A percentile compares a stretch with the other conserved stretches of the same genome.
These are phyloP conservation scores for Silurus glanis DNA, from an alignment of 2,113 vertebrate species.

Conservation along the genomic window DNA sequence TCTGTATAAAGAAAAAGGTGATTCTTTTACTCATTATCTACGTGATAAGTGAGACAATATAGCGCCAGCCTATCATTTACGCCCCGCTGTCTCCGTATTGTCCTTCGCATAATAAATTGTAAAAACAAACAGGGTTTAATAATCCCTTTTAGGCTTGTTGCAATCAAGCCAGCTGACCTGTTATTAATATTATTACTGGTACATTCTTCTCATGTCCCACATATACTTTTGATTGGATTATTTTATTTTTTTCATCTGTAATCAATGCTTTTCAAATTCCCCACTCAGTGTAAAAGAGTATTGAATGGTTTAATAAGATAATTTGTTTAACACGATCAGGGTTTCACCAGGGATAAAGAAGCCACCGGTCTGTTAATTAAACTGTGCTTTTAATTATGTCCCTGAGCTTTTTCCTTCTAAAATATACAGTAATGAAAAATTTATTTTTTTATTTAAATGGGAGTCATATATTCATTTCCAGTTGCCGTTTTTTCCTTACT, in stretches of 20 bases:
- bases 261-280: slow-evolving; percentile 16
- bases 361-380: slow-evolving; percentile 54
- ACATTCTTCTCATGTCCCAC: neutral
- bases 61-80: neutral
- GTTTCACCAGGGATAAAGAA: slow-evolving; percentile 36
- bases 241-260: neutral
- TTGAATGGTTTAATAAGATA: slow-evolving; percentile 14
- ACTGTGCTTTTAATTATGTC: slow-evolving; percentile 60
- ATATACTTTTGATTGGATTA: neutral
- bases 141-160: slow-evolving; percentile 5
- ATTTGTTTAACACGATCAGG: slow-evolving; percentile 35
- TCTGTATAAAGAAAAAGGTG: neutral
- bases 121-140: neutral
- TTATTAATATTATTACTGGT: slow-evolving; percentile 21
- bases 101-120: neutral
- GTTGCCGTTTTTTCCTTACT: slow-evolving; percentile 52
- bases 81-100: neutral
- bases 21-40: slow-evolving; percentile 5
- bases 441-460: slow-evolving; percentile 54
- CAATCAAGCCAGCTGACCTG: neutral
- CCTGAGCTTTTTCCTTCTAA: slow-evolving; percentile 57
- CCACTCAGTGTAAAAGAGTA: slow-evolving; percentile 1
- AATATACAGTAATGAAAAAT: slow-evolving; percentile 54
- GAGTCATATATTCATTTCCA: slow-evolving; percentile 47
- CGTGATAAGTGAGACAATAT: neutral